Base-by-base conservation (phyloP, 2,113 vertebrate genomes). In the Sminthopsis crassicaudata region DNA sequence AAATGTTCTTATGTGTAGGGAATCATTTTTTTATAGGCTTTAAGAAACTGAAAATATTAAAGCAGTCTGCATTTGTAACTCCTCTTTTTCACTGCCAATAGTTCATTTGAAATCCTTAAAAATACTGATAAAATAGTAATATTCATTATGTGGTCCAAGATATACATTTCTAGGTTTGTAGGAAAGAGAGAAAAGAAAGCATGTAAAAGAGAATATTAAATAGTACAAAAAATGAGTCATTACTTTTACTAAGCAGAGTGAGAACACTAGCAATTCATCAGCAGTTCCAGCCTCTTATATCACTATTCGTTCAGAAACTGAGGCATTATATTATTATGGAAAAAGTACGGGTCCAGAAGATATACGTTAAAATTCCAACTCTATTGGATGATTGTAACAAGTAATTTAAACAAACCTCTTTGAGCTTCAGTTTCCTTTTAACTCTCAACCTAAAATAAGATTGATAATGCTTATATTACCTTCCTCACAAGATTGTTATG, bases 231-330 rank as follows among this genome's bases (percentile, higher is more conserved):
- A 5, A 89, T 96, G 95, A 97, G 91, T 96, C 96, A 96, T 60
- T 53, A 54, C 84, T 19, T 23, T 98, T 96, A 98, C 91, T 97
- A 93, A 97, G 97, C 94, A 95, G 67, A 92, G 11, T 90, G 52
- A 90, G 93, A 52, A 91, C 90, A 92, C 51, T 12, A 42, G 30
- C 90, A 90, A 50, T 50, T 30, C 53, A 53, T 55, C 48, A 1
- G 57, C n/a, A 42, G n/a, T 91, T 94, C 67, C 84, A 67, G 48
- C 93, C 55, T 95, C 94, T 92, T 10, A 23, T 92, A 53, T 55
- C 95, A 91, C 93, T 92, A 94, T 92, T 50, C 46, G 57, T 93
- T 93, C 91, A 76, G 50, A 46, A 93, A 55, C 90, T 84, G 67
- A 84, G 67, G 67, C 30, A 19, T 76, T 67, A 30, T 67, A 4